These are phyloP conservation scores for Diarsia dahlii DNA, from an alignment of 2,888 invertebrate species.

Conservation along the genomic window DNA sequence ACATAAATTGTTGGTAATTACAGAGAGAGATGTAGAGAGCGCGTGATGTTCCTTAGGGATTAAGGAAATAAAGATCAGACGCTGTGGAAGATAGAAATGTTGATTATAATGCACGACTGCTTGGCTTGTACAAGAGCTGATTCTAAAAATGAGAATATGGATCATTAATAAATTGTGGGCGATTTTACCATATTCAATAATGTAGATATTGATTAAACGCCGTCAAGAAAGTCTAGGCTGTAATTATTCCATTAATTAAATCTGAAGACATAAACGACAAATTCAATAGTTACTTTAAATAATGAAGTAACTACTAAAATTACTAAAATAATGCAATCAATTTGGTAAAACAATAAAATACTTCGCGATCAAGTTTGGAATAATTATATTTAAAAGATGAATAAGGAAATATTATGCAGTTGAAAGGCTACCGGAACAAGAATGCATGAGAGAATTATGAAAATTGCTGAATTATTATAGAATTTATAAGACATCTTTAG, in stretches of 20 bases:
- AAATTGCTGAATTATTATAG: slow-evolving; percentile 9
- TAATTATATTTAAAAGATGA: too few species aligned
- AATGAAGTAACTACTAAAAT: background rate
- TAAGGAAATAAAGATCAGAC: slow-evolving; percentile 11
- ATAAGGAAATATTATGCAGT: too few species aligned
- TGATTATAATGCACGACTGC: background rate
- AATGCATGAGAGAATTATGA: background rate
- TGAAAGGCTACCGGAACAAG: background rate
- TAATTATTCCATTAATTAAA: background rate
- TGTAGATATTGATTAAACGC: background rate
- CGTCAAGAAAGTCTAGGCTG: background rate
- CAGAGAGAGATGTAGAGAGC: slow-evolving; percentile 6
- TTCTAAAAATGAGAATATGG: background rate
- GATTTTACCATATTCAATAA: too few species aligned
- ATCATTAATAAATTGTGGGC: too few species aligned
- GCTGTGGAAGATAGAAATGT: background rate
- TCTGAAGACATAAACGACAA: too few species aligned
- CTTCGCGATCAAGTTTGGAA: too few species aligned
- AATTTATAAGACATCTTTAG: background rate
- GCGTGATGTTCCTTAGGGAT: slow-evolving; percentile 10
- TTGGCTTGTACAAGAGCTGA: background rate
- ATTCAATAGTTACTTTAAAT: too few species aligned
- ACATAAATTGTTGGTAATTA: slow-evolving; percentile 51
- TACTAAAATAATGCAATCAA: background rate
- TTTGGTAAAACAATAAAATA: too few species aligned